These are phyloP conservation scores for Esox niger DNA, from an alignment of 2,113 vertebrate species.

Conservation along the genomic window DNA sequence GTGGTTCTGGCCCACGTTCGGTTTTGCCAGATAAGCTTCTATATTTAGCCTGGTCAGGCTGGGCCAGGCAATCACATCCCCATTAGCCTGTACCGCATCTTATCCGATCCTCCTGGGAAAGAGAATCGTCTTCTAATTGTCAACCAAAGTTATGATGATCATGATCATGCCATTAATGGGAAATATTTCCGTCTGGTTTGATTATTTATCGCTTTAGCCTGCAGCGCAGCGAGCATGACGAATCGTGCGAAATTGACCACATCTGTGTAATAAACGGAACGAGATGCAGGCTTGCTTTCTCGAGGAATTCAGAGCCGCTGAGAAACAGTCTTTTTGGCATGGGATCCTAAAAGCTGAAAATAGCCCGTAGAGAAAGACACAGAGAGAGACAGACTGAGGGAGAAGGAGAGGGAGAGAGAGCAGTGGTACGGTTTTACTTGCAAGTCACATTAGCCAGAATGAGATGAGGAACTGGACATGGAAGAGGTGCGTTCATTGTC, in stretches of 20 bases:
- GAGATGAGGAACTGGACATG: no score
- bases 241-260: slow-evolving; percentile 49
- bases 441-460: no score
- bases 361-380: no score
- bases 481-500: no score
- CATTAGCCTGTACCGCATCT: slow-evolving; percentile 32
- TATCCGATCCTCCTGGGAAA: slow-evolving; percentile 23
- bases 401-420: no score
- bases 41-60: slow-evolving; percentile 58
- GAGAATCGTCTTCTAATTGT: slow-evolving; percentile 24
- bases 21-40: slow-evolving; percentile 38
- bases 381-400: no score
- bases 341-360: not conserved
- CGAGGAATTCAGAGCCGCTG: slow-evolving; percentile 16
- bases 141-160: slow-evolving; percentile 57
- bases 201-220: slow-evolving; percentile 60
- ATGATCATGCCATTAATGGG: slow-evolving; percentile 29
- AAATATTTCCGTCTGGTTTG: slow-evolving; percentile 54
- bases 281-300: slow-evolving; percentile 16
- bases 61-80: slow-evolving; percentile 41
- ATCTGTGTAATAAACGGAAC: slow-evolving; percentile 49
- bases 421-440: no score
- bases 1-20: slow-evolving; percentile 22
- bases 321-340: slow-evolving; percentile 26
- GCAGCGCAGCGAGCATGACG: slow-evolving; percentile 36